Percentiles rank a stretch among this genome's conserved stretches.
Evolutionary conservation across 1,140 invertebrate genomes (phyloP).

Genomic region (Drosophila ercepeae): DNA sequence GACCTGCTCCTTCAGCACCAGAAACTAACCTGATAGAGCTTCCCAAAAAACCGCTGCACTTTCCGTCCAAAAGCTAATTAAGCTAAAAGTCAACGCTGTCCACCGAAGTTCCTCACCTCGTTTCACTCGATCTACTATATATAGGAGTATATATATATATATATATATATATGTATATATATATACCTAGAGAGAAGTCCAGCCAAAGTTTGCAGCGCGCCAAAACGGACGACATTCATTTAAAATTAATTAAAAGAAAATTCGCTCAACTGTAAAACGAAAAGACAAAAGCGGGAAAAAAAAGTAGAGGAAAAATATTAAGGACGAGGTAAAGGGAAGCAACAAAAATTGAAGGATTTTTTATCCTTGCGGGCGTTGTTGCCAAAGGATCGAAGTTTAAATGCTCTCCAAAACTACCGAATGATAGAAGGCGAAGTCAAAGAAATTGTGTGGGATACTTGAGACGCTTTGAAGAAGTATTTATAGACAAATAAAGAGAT

Average conservation of each 20-base stretch:
- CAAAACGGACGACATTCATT: slow-evolving; percentile 77
- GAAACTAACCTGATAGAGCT: slow-evolving; percentile 44
- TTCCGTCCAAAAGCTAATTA: slow-evolving; percentile 74
- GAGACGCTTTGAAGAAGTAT: background rate
- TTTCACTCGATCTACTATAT: slow-evolving; percentile 5
- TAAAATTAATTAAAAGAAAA: slow-evolving; percentile 83
- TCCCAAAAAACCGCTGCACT: slow-evolving; percentile 32
- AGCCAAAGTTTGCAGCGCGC: slow-evolving; percentile 74
- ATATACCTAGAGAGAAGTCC: slow-evolving; percentile 7
- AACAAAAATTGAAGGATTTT: slow-evolving; percentile 60
- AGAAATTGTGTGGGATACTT: slow-evolving; percentile 1
- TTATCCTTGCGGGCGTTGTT: slow-evolving; percentile 2
- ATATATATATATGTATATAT: background rate
- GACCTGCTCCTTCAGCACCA: slow-evolving; percentile 16
- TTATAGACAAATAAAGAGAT: background rate
- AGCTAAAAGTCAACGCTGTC: slow-evolving; percentile 77
- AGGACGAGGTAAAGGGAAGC: slow-evolving; percentile 28
- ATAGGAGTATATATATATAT: too few species aligned
- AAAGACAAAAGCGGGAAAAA: slow-evolving; percentile 73
- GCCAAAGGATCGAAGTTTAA: slow-evolving; percentile 42
- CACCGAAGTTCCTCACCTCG: slow-evolving; percentile 23
- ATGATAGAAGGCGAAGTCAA: background rate
- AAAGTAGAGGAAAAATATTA: slow-evolving; percentile 33
- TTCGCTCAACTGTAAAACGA: slow-evolving; percentile 78
- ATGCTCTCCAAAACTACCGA: slow-evolving; percentile 35